Evolutionary conservation across 1,140 invertebrate species (phyloP).

Genomic region (Drosophila repletoides): DNA sequence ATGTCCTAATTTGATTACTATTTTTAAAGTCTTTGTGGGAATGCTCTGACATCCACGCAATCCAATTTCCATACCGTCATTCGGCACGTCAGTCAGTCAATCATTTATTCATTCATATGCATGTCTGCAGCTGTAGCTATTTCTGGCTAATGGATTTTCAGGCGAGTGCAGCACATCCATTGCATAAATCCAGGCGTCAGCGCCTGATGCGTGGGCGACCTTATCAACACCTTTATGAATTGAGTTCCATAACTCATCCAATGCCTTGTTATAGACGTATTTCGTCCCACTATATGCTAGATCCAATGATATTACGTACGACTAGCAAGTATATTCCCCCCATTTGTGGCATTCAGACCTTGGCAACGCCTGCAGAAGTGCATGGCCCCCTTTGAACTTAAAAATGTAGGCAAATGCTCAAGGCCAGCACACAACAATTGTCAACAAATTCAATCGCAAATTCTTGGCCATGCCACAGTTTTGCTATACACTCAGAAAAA

Average conservation of each 20-base stretch:
- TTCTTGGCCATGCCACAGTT: slow-evolving; percentile 32
- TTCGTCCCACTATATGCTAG: too few relatives aligned
- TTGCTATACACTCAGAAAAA: too few relatives aligned
- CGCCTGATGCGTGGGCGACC: neutral
- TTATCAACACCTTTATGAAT: slow-evolving; percentile 3
- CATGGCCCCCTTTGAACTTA: neutral
- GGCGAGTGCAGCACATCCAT: slow-evolving; percentile 4
- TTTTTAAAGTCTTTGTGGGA: too few relatives aligned
- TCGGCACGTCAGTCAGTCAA: slow-evolving; percentile 13
- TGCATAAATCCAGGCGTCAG: slow-evolving; percentile 22
- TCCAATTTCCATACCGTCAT: slow-evolving; percentile 13
- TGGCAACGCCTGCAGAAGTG: neutral
- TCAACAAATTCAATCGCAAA: slow-evolving; percentile 63
- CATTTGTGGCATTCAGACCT: neutral
- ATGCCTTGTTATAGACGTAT: too few relatives aligned
- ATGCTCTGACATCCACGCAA: slow-evolving; percentile 10
- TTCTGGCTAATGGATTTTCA: slow-evolving; percentile 18
- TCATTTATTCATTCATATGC: slow-evolving; percentile 9
- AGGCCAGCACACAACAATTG: slow-evolving; percentile 65
- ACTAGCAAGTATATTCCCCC: too few relatives aligned
- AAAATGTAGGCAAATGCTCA: slow-evolving; percentile 33
- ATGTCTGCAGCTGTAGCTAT: slow-evolving; percentile 14
- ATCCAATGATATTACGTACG: too few relatives aligned
- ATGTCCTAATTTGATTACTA: too few relatives aligned
- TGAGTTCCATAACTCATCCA: too few relatives aligned